Percentiles rank a stretch among this genome's conserved stretches.
These are phyloP conservation scores for Dromius quadrimaculatus DNA, from an alignment of 2,888 invertebrate genomes.

Conservation along the genomic window DNA sequence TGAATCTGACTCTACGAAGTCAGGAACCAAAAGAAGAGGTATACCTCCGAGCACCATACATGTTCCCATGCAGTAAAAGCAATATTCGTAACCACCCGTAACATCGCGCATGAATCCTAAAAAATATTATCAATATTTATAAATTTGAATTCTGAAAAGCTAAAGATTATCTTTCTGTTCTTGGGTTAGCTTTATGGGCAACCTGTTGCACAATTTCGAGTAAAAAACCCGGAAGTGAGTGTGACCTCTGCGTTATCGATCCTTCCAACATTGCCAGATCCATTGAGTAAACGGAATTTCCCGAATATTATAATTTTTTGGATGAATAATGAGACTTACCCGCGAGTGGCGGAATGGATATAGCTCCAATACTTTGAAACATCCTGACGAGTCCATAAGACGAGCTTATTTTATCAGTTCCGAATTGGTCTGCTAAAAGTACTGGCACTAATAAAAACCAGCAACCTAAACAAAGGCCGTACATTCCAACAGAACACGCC, in stretches of 20 bases:
- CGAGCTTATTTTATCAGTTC: constrained; percentile 80
- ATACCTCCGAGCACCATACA: constrained; percentile 80
- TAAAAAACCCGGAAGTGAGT: no score
- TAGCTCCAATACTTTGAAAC: constrained; percentile 82
- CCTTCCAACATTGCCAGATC: no score
- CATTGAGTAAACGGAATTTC: no score
- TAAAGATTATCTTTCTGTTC: no score
- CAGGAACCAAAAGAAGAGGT: constrained; percentile 70
- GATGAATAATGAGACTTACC: constrained; percentile 69
- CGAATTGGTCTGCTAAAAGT: constrained; percentile 79
- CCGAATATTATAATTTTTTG: no score
- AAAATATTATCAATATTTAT: no score
- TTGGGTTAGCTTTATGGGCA: no score
- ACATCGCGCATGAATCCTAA: constrained; percentile 75
- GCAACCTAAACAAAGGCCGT: constrained; percentile 80
- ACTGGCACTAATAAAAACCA: constrained; percentile 84
- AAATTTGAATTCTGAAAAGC: no score
- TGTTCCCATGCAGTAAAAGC: constrained; percentile 82
- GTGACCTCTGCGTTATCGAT: no score
- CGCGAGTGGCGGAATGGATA: constrained; percentile 79
- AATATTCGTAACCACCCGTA: constrained; percentile 78
- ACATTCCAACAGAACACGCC: constrained; percentile 75
- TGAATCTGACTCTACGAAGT: constrained; percentile 23
- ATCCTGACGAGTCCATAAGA: constrained; percentile 81
- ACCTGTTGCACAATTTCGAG: no score